Conservation (phyloP, 2,888 invertebrate species). For the Schrankia costaestrigalis region DNA sequence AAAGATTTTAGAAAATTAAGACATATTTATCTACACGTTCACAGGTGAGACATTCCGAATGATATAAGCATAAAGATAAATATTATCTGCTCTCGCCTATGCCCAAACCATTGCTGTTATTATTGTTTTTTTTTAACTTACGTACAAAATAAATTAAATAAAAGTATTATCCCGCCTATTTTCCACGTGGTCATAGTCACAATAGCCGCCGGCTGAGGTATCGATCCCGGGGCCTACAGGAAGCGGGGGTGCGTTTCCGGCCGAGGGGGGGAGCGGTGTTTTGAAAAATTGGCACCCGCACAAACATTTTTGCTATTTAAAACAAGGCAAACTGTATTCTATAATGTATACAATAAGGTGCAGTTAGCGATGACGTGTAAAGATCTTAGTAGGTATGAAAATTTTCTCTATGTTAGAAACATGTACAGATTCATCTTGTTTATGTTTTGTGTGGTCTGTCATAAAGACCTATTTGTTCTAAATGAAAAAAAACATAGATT, state of each 20-base stretch:
- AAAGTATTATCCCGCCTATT: constrained; percentile 37
- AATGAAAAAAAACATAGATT: too few relatives aligned
- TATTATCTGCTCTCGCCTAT: too few relatives aligned
- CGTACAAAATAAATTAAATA: background rate
- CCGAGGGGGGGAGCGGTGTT: constrained; percentile 60
- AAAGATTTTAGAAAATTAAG: too few relatives aligned
- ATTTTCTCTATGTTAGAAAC: constrained; percentile 42
- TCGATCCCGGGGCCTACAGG: constrained; percentile 74
- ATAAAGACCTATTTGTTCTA: constrained; percentile 9
- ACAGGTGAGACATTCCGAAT: too few relatives aligned
- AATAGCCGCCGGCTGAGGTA: constrained; percentile 57
- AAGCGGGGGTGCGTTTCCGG: constrained; percentile 68
- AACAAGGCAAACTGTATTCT: constrained; percentile 44
- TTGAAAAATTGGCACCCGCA: constrained; percentile 78
- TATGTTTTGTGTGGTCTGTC: constrained; percentile 30
- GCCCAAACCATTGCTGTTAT: background rate
- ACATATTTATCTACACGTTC: too few relatives aligned
- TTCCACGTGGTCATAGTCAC: constrained; percentile 54
- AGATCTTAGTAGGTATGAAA: constrained; percentile 29
- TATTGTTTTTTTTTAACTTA: background rate
- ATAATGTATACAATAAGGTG: constrained; percentile 31
- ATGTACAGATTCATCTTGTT: constrained; percentile 47
- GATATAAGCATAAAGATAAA: too few relatives aligned
- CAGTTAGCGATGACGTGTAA: constrained; percentile 8
- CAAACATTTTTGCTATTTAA: constrained; percentile 43